phyloP scores from a whole-genome alignment of 2,113 vertebrate genomes.

The Tragelaphus strepsiceros region DNA sequence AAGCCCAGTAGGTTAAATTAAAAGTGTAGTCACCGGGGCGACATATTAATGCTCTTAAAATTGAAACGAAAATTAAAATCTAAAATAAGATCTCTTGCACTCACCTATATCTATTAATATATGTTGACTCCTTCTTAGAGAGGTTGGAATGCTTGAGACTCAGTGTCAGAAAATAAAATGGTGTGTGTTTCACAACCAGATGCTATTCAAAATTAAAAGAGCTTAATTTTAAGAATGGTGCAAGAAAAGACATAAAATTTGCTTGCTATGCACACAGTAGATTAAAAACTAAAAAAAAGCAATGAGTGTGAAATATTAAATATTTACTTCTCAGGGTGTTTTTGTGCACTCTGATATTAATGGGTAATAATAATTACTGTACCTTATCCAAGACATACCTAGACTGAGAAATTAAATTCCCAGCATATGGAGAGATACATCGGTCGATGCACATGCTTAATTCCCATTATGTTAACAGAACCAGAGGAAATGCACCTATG shows the following conservation, averaged over 20 bases:
- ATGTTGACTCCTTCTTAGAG: not conserved
- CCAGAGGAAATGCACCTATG: not conserved
- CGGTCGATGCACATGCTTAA: not conserved
- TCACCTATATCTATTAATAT: not conserved
- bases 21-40: constrained; percentile 36
- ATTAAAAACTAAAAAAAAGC: constrained; percentile 41
- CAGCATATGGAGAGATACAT: not conserved
- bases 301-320: constrained; percentile 60
- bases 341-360: constrained; percentile 51
- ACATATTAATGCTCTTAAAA: constrained; percentile 47
- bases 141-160: not conserved
- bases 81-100: constrained; percentile 22
- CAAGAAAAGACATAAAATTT: constrained; percentile 1
- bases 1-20: constrained; percentile 53
- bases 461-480: constrained; percentile 26
- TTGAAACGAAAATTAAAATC: constrained; percentile 60
- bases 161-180: constrained; percentile 26
- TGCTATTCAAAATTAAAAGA: constrained; percentile 31
- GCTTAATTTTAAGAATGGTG: constrained; percentile 36
- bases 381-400: constrained; percentile 34
- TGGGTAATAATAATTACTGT: constrained; percentile 50
- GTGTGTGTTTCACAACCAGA: not conserved
- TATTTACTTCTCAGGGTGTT: constrained; percentile 63
- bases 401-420: constrained; percentile 48
- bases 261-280: constrained; percentile 27